Base-by-base conservation (phyloP, 2,113 vertebrate genomes). In the Regulus satrapa region DNA sequence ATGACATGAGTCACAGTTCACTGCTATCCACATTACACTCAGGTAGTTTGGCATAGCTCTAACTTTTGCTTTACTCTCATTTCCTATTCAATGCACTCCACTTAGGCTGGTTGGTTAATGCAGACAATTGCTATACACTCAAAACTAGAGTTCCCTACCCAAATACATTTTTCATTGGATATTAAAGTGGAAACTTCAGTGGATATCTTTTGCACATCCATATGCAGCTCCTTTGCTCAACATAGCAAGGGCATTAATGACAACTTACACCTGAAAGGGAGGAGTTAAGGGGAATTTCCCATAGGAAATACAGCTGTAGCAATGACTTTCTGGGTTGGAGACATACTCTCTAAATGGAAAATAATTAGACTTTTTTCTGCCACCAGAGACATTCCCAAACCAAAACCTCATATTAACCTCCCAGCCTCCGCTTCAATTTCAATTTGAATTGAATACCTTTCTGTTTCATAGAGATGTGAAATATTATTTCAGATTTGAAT, bases 1-100 rank as follows among this genome's bases (percentile, higher is more conserved):
- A 92, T 92, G 94, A 96, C 85, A 97, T 26, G 96, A 97, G 77
- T 81, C 91, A 74, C 48, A 92, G 89, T 95, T 97, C 94, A 95
- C 92, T 88, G 72, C 87, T 95, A 89, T 87, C 87, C 88, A 92
- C 83, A 94, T 97, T 95, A 95, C 94, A 96, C 95, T 95, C 94
- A 95, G 38, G 71, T 89, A 89, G 73, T 92, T 96, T 95, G 89
- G 78, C 82, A 38, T 31, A 45, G 72, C 68, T 96, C 94, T 94
- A 74, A 91, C 88, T 91, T 94, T 91, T 92, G 90, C 88, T 89
- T 89, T 64, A 79, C 64, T 94, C 94, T 95, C 92, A 93, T 97
- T 96, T 94, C 63, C 92, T 95, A 92, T 97, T 97, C 96, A 84
- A 73, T 92, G 92, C 96, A 94, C 61, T 92, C 59, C 74, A 87